phyloP scores from a whole-genome alignment of 2,888 invertebrate genomes.

The Papilio gigon region DNA sequence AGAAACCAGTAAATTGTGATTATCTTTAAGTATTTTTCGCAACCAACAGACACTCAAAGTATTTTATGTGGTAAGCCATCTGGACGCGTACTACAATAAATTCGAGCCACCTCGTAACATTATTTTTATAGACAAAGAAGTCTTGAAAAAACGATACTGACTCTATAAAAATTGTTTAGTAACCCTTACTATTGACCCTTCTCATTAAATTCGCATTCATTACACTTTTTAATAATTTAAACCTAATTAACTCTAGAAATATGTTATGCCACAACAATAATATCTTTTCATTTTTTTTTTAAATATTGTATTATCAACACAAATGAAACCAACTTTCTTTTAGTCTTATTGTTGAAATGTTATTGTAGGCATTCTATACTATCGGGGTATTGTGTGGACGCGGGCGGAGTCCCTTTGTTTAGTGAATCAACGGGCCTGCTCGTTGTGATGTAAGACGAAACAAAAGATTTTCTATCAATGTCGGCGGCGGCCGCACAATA shows the following conservation, averaged over 20 bases:
- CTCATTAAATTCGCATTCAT: neutral
- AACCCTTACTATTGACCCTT: neutral
- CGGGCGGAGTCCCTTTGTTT: slow-evolving; percentile 66
- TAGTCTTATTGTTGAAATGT: slow-evolving; percentile 70
- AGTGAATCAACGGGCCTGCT: slow-evolving; percentile 67
- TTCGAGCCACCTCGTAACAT: slow-evolving; percentile 77
- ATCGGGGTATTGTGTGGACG: slow-evolving; percentile 67
- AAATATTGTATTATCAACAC: slow-evolving; percentile 42
- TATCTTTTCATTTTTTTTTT: neutral
- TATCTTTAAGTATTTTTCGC: slow-evolving; percentile 78
- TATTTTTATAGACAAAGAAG: slow-evolving; percentile 78
- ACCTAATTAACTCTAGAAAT: too few relatives aligned
- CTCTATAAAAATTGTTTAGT: slow-evolving; percentile 61
- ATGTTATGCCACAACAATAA: neutral
- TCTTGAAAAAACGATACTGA: slow-evolving; percentile 73
- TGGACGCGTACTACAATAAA: slow-evolving; percentile 79
- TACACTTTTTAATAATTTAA: too few relatives aligned
- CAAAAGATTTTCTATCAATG: slow-evolving; percentile 52
- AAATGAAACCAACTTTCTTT: slow-evolving; percentile 68
- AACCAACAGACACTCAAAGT: slow-evolving; percentile 76
- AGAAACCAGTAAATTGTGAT: slow-evolving; percentile 79
- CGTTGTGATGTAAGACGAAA: slow-evolving; percentile 61
- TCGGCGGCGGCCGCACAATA: slow-evolving; percentile 23
- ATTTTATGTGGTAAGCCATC: slow-evolving; percentile 81
- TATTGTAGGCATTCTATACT: slow-evolving; percentile 74